Evolutionary conservation across 2,888 invertebrate species (phyloP).

Genomic region (Osmoderma eremita): DNA sequence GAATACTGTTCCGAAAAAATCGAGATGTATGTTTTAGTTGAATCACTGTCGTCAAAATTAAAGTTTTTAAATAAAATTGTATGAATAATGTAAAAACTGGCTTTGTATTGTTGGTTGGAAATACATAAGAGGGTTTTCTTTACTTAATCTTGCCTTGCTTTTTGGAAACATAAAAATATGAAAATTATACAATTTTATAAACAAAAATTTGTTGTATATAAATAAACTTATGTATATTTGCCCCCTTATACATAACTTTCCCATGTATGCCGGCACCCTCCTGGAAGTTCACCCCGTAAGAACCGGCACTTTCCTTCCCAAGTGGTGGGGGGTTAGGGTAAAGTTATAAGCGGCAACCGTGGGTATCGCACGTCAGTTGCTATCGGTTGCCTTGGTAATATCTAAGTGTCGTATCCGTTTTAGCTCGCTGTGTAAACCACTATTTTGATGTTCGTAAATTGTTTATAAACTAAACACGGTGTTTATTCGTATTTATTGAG

Average conservation of each 20-base stretch:
- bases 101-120: no score
- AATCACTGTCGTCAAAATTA: background rate
- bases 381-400: background rate
- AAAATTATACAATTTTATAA: background rate
- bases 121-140: no score
- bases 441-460: conserved; percentile 6
- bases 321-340: conserved; percentile 35
- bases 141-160: no score
- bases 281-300: conserved; percentile 22
- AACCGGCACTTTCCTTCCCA: conserved; percentile 20
- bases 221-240: no score
- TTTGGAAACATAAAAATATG: background rate
- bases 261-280: conserved; percentile 25
- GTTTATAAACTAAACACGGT: conserved; percentile 17
- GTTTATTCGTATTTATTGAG: background rate
- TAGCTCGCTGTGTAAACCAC: conserved; percentile 2
- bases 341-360: conserved; percentile 27
- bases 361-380: conserved; percentile 29
- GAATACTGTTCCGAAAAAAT: background rate
- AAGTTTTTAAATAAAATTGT: background rate
- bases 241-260: conserved; percentile 1
- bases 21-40: background rate
- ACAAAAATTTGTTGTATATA: background rate
- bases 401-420: conserved; percentile 1
- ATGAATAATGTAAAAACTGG: no score